A percentile compares a stretch with the other conserved stretches of the same genome.
Evolutionary conservation across 1,140 invertebrate species (phyloP).

Genomic region (Vanessa atalanta): DNA sequence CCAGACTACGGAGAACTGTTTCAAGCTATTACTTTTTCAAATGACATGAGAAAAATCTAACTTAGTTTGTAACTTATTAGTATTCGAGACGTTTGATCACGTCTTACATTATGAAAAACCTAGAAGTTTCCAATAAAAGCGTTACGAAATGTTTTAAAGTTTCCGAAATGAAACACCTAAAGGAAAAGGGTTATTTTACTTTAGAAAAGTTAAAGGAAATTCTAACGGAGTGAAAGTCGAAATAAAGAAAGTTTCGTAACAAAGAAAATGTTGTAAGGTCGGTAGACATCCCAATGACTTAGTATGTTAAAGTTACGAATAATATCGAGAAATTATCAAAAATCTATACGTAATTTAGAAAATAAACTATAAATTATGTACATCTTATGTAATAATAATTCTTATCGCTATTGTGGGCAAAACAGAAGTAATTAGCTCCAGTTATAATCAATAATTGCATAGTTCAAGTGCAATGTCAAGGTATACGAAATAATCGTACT

Average conservation of each 20-base stretch:
- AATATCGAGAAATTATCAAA: too few relatives aligned
- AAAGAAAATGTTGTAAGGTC: slow-evolving; percentile 3
- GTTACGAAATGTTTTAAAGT: neutral
- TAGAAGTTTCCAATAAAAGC: slow-evolving; percentile 5
- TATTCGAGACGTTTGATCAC: neutral
- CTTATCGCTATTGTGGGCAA: slow-evolving; percentile 8
- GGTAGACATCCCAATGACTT: neutral
- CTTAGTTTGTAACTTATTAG: neutral
- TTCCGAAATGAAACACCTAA: slow-evolving; percentile 1
- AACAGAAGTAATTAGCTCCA: neutral
- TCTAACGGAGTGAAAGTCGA: slow-evolving; percentile 16
- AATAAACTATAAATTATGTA: neutral
- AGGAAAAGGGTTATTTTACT: slow-evolving; percentile 31
- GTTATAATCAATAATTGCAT: slow-evolving; percentile 19
- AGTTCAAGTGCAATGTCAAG: slow-evolving; percentile 23
- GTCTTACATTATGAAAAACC: slow-evolving; percentile 1
- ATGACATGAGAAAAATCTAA: neutral
- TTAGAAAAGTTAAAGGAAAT: slow-evolving; percentile 13
- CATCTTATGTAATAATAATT: neutral
- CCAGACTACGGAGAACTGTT: too few relatives aligned
- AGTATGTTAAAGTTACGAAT: neutral
- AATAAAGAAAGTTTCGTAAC: slow-evolving; percentile 23
- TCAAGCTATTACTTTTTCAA: too few relatives aligned
- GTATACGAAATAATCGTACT: slow-evolving; percentile 7
- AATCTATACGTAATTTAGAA: neutral